phyloP scores from a whole-genome alignment of 2,797 vertebrate genomes.

The Lindbergichthys nudifrons region DNA sequence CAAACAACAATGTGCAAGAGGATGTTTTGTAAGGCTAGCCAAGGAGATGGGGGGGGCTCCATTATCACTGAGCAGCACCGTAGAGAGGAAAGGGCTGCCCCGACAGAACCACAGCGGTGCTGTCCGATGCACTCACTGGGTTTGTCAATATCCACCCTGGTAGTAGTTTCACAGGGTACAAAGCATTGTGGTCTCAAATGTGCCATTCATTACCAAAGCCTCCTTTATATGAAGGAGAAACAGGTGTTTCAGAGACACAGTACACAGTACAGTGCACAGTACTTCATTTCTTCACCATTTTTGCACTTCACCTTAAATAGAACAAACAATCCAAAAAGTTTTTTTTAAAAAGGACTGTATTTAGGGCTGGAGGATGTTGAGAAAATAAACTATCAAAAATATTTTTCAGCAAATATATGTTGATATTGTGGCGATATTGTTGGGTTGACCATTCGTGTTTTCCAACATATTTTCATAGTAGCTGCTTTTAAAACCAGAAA shows the following conservation, averaged over 20 bases:
- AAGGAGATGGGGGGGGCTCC: slow-evolving; percentile 40
- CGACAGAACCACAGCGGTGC: slow-evolving; percentile 49
- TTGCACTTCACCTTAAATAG: not conserved
- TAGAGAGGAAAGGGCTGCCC: slow-evolving; percentile 57
- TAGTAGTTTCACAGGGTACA: slow-evolving; percentile 24
- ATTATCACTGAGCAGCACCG: slow-evolving; percentile 72
- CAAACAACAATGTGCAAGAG: slow-evolving; percentile 73
- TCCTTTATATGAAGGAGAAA: slow-evolving; percentile 18
- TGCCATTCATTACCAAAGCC: slow-evolving; percentile 18
- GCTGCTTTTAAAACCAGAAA: no score
- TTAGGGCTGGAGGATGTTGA: no score
- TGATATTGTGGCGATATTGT: no score
- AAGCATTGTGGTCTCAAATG: slow-evolving; percentile 40
- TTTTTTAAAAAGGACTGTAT: no score
- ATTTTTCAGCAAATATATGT: no score
- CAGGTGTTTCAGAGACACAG: slow-evolving; percentile 5
- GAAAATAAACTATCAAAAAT: no score
- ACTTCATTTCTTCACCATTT: slow-evolving; percentile 4
- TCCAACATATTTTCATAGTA: no score
- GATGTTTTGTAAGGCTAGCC: slow-evolving; percentile 67
- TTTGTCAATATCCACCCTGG: slow-evolving; percentile 57
- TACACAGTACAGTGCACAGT: not conserved
- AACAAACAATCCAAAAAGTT: not conserved
- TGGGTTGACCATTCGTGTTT: no score
- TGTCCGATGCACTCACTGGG: slow-evolving; percentile 53